Conservation (phyloP, 2,888 invertebrate genomes). For the Polydrusus tereticollis region DNA sequence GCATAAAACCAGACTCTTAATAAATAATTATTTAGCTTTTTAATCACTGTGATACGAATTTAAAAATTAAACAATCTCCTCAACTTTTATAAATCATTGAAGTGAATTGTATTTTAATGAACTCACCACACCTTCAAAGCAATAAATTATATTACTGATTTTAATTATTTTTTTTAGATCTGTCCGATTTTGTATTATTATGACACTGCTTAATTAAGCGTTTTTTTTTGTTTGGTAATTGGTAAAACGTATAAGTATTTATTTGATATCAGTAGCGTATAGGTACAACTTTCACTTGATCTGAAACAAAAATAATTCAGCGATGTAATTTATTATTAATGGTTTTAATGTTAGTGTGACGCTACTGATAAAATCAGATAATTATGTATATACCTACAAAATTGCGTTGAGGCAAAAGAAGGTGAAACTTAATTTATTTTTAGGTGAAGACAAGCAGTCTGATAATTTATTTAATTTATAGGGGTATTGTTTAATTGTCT, state of each 20-base stretch:
- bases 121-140: conserved; percentile 32
- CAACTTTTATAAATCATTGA: conserved; percentile 43
- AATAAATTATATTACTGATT: conserved; percentile 35
- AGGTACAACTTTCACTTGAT: neutral
- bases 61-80: conserved; percentile 27
- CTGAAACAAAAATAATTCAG: too few relatives aligned
- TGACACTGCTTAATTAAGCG: neutral
- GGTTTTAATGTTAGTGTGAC: conserved; percentile 5
- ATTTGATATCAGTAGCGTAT: conserved; percentile 1
- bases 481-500: conserved; percentile 47
- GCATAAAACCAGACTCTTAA: neutral
- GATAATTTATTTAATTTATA: conserved; percentile 49
- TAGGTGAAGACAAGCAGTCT: conserved; percentile 40
- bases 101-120: conserved; percentile 37
- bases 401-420: conserved; percentile 6
- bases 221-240: neutral
- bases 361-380: conserved; percentile 36
- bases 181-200: conserved; percentile 4
- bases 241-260: conserved; percentile 5
- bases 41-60: conserved; percentile 32
- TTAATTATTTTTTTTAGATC: conserved; percentile 41
- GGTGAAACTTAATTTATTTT: conserved; percentile 46
- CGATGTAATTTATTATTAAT: too few relatives aligned
- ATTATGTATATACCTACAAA: conserved; percentile 27
- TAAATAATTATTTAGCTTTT: neutral